A percentile compares a stretch with the other conserved stretches of the same genome.
Evolutionary conservation across 2,888 invertebrate genomes (phyloP).

Genomic region (Seira sanloemensis): DNA sequence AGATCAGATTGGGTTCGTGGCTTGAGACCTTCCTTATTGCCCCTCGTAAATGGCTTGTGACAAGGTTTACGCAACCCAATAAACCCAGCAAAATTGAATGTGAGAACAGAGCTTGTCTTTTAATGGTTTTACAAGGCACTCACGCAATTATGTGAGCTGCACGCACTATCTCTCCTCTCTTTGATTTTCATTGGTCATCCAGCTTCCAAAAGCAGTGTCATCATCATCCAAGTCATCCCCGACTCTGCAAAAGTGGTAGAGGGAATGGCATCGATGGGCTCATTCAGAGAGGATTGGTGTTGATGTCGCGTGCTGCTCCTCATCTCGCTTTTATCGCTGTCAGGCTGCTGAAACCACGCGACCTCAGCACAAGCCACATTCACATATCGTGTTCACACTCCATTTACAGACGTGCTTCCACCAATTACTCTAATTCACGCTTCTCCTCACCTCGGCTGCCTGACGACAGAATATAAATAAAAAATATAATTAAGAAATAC

Average conservation of each 20-base stretch:
- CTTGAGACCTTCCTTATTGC: too few relatives aligned
- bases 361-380: neutral
- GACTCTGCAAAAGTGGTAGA: too few relatives aligned
- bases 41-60: too few relatives aligned
- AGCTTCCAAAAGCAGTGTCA: neutral
- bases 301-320: slow-evolving; percentile 61
- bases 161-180: neutral
- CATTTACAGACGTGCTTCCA: slow-evolving; percentile 68
- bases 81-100: neutral
- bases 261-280: too few relatives aligned
- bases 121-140: neutral
- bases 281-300: neutral
- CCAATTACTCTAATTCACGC: too few relatives aligned
- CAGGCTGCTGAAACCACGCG: too few relatives aligned
- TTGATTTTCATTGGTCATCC: neutral
- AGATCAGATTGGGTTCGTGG: too few relatives aligned
- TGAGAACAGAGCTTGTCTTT: neutral
- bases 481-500: too few relatives aligned
- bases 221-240: neutral
- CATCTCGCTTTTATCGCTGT: too few relatives aligned
- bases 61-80: neutral
- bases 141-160: neutral
- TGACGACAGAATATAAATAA: too few relatives aligned
- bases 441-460: too few relatives aligned
- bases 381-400: slow-evolving; percentile 73